Percentiles rank a stretch among this genome's conserved stretches.
These are phyloP conservation scores for Pelecanus crispus DNA, from an alignment of 2,113 vertebrate species.

Conservation along the genomic window DNA sequence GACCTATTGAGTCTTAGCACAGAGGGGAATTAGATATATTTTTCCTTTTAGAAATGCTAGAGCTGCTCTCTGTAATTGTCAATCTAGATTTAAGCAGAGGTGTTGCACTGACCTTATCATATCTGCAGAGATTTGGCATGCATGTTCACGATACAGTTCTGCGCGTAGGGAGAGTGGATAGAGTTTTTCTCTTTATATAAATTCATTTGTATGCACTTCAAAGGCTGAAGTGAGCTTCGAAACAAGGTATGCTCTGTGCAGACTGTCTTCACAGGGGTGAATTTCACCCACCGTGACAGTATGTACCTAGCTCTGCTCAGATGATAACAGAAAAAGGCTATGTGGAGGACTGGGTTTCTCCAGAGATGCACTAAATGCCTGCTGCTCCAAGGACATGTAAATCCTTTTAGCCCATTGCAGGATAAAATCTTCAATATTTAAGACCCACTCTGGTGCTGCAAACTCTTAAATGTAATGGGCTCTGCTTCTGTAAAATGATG, in stretches of 20 bases:
- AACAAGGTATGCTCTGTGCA: neutral
- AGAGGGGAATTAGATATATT: neutral
- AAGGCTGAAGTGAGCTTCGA: neutral
- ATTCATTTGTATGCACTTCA: neutral
- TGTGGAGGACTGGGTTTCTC: neutral
- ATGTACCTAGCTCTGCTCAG: neutral
- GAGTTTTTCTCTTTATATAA: neutral
- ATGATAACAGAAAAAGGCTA: conserved; percentile 21
- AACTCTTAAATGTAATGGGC: neutral
- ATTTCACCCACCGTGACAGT: neutral
- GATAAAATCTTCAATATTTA: conserved; percentile 34
- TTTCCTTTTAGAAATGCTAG: neutral
- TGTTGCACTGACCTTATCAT: neutral
- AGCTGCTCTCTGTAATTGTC: neutral
- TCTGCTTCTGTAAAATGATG: neutral
- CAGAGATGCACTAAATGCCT: conserved; percentile 11
- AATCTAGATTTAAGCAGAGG: neutral
- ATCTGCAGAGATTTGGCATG: neutral
- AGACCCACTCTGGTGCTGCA: neutral
- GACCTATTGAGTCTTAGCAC: neutral
- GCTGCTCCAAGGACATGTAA: neutral
- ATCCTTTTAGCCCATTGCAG: conserved; percentile 33
- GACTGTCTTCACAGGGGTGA: neutral
- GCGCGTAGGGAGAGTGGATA: neutral
- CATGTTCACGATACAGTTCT: neutral